These are phyloP conservation scores for Tragelaphus imberbis DNA, from an alignment of 2,113 vertebrate genomes.

Conservation along the genomic window DNA sequence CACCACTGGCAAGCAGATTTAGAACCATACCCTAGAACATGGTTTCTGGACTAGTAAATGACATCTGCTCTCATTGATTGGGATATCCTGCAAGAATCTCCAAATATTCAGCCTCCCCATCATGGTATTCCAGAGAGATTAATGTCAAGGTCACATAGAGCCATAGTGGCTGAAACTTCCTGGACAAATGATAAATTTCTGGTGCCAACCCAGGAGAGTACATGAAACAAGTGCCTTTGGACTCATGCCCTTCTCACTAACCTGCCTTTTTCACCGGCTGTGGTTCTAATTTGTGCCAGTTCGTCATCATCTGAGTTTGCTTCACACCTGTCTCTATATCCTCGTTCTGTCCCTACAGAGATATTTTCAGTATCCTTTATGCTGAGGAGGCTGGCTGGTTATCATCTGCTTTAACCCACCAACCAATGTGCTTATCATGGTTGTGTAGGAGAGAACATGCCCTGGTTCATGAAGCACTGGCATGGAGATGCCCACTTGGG, in stretches of 20 bases:
- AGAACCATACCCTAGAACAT: neutral
- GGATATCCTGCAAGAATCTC: neutral
- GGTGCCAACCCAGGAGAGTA: neutral
- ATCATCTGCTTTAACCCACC: constrained; percentile 92
- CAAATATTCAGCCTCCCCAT: neutral
- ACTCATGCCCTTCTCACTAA: neutral
- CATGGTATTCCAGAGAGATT: neutral
- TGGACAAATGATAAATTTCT: neutral
- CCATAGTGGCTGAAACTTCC: neutral
- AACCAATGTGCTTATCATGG: neutral
- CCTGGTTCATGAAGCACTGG: neutral
- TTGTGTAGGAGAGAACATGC: neutral
- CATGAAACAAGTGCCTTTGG: neutral
- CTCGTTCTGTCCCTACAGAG: neutral
- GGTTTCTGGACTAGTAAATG: neutral
- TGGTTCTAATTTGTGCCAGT: neutral
- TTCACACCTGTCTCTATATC: neutral
- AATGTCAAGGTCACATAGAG: neutral
- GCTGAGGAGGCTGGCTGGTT: constrained; percentile 90
- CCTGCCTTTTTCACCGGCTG: neutral
- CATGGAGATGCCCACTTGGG: neutral
- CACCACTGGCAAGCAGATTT: neutral
- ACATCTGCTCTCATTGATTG: neutral
- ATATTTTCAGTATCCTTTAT: neutral
- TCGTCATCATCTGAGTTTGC: neutral